Conservation (phyloP, 1,140 invertebrate species). For the Calosoma granatense region DNA sequence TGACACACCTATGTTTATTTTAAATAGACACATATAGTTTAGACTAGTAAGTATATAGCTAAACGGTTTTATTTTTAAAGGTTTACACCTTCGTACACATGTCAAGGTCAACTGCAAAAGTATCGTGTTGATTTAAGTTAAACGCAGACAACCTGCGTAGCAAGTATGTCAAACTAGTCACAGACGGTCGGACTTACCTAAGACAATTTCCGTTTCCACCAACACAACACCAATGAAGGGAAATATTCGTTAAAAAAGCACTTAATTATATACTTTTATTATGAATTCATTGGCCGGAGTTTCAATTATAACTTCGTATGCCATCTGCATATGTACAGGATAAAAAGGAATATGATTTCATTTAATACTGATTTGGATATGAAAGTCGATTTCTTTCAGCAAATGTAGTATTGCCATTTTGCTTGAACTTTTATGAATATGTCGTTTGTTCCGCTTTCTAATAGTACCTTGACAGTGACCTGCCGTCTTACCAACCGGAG, state of each 20-base stretch:
- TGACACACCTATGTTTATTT: no score
- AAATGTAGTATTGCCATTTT: background rate
- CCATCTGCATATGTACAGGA: background rate
- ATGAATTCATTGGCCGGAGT: no score
- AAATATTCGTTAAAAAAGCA: background rate
- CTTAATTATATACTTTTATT: background rate
- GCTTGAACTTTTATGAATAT: background rate
- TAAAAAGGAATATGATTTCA: background rate
- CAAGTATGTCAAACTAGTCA: no score
- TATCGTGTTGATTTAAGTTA: no score
- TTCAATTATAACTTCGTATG: no score
- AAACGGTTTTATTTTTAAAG: no score
- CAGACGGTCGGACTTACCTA: no score
- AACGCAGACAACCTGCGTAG: no score
- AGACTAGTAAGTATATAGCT: no score
- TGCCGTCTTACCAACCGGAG: background rate
- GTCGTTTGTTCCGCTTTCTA: background rate
- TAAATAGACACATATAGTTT: no score
- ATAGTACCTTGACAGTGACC: conserved; percentile 7
- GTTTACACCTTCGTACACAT: no score
- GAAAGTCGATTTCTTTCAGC: background rate
- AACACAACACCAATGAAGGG: background rate
- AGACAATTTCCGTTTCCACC: background rate
- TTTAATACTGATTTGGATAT: background rate
- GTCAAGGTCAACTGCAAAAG: no score